Base-by-base conservation (phyloP, 2,888 invertebrate genomes). In the Lordiphosa andalusiaca region DNA sequence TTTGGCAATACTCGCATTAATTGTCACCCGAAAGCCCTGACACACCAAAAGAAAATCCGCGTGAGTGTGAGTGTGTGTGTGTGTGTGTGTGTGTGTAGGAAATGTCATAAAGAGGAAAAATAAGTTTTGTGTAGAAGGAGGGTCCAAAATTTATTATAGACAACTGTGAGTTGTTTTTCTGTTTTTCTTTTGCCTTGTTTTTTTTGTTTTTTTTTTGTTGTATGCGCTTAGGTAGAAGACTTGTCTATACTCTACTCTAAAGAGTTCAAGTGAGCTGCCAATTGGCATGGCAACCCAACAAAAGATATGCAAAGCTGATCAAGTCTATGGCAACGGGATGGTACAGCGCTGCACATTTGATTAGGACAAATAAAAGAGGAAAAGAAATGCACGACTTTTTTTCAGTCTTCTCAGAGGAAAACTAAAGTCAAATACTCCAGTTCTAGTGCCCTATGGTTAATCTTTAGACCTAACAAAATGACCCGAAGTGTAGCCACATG, bases 101-200 rank as follows among this genome's bases (percentile, higher is more conserved):
- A 75, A 69, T 75, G 84, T 76, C 75, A 83, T 76, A 67, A 64
- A 76, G 65, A 38, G 52, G 35, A 36, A 62, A 64, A 65, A 23
- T 16, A 6, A 60, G 54, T 51, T 54, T 42, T 42, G n/a, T 77
- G 74, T 71, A 54, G 67, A 63, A 78, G 51, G 23, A 21, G 23
- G 25, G 30, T 16, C n/a, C 19, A 47, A 53, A 71, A 76, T 76
- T 83, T 76, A 83, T 76, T 76, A 69, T 76, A 70, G 77, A 80
- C 81, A 76, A 76, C 84, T 82, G 75, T 69, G 44, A 35, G 37
- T 21, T 47, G 23, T 35, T 33, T 47, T 47, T 30, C 30, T 30
- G 30, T 9, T 59, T 59, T 59, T 59, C 58, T 58, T 40, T 56
- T 55, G 55, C 42, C 36, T 33, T 42, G 41, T 47, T 35, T 21